A percentile compares a stretch with the other conserved stretches of the same genome.
Conservation (phyloP, 2,113 vertebrate genomes). For the Cololabis saira region DNA sequence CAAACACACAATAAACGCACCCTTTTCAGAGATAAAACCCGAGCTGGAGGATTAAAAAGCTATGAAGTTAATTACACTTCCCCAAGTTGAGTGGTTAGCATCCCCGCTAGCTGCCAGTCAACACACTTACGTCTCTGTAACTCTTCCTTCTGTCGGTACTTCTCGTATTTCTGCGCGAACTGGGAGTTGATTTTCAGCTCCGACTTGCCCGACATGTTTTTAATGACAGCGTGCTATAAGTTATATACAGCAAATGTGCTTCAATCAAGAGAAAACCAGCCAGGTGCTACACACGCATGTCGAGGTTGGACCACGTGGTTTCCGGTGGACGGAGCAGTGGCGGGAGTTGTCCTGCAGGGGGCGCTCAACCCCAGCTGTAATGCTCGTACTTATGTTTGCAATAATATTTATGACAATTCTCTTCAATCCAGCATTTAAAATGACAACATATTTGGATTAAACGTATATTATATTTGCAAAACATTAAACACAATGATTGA, state of each 20-base stretch:
- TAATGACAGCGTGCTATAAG: not conserved
- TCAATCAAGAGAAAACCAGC: not conserved
- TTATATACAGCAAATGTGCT: not conserved
- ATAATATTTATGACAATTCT: too few relatives aligned
- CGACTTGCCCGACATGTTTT: slow-evolving; percentile 70
- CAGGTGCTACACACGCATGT: slow-evolving; percentile 14
- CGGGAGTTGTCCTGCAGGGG: not conserved
- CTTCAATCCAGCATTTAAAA: too few relatives aligned
- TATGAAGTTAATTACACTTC: not conserved
- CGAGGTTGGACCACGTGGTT: slow-evolving; percentile 34
- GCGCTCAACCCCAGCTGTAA: slow-evolving; percentile 2
- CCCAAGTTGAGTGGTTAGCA: slow-evolving; percentile 47
- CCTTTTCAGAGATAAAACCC: not conserved
- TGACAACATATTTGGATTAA: too few relatives aligned
- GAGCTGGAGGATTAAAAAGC: accelerated
- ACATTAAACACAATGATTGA: too few relatives aligned
- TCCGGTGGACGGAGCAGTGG: slow-evolving; percentile 31
- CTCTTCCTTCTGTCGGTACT: slow-evolving; percentile 90
- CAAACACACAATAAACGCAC: slow-evolving; percentile 2
- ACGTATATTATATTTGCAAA: too few relatives aligned
- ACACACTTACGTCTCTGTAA: slow-evolving; percentile 87
- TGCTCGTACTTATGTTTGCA: too few relatives aligned
- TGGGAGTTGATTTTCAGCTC: slow-evolving; percentile 83
- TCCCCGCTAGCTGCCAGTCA: slow-evolving; percentile 16
- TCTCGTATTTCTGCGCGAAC: slow-evolving; percentile 87